These are phyloP conservation scores for Hirtodrosophila histrioides DNA, from an alignment of 2,888 invertebrate genomes.

Conservation along the genomic window DNA sequence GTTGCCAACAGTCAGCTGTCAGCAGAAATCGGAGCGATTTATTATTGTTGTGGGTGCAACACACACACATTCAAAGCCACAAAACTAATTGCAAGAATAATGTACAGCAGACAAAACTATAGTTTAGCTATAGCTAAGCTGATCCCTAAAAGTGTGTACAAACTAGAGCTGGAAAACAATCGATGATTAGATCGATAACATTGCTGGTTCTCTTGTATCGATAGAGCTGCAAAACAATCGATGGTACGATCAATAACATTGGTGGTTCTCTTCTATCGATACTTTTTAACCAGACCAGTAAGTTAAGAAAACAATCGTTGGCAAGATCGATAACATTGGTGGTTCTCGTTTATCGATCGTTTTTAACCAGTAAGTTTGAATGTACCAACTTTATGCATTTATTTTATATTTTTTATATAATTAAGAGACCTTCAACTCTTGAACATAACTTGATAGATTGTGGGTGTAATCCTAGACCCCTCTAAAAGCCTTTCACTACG, in stretches of 20 bases:
- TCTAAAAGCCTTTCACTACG: slow-evolving; percentile 41
- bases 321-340: too few species aligned
- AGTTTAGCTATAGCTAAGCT: neutral
- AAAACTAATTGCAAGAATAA: slow-evolving; percentile 34
- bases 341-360: too few species aligned
- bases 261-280: too few species aligned
- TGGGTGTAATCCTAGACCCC: slow-evolving; percentile 36
- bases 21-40: slow-evolving; percentile 38
- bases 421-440: too few species aligned
- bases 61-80: neutral
- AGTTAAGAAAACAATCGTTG: too few species aligned
- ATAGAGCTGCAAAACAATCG: too few species aligned
- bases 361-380: too few species aligned
- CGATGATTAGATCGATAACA: neutral
- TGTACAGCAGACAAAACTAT: neutral
- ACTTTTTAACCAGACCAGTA: too few species aligned
- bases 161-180: neutral
- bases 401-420: neutral
- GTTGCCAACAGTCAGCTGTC: slow-evolving; percentile 50
- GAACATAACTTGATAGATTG: neutral
- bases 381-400: too few species aligned
- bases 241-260: neutral
- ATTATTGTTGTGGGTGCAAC: slow-evolving; percentile 47
- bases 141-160: slow-evolving; percentile 6
- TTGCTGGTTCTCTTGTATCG: neutral